Evolutionary conservation across 2,797 vertebrate species (phyloP), one percentile per base, ranked within the genome.

Genomic region (Pseudomugil tenellus): DNA sequence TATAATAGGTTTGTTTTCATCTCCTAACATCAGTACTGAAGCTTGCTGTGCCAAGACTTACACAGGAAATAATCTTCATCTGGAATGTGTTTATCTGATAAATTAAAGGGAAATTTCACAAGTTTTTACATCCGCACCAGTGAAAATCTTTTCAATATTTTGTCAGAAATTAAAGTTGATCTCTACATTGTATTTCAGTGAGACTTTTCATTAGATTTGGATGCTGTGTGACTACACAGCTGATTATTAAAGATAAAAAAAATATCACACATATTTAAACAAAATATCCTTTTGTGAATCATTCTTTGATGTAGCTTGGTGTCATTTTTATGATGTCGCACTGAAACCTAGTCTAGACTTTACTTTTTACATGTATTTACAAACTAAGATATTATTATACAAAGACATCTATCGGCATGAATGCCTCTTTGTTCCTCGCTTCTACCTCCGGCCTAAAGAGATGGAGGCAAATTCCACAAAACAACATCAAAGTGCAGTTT

Each of bases 401-500:
- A 19, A 16, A 34, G 5, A 1, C n/a, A 16, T 58, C 14, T 16
- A 32, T 21, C 1, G 26, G 19, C 25, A 49, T 60, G 17, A 75
- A 67, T 31, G 51, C 34, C 25, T 49, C 57, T 63, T 67, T 68
- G 41, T 64, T 17, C 48, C 28, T 16, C 29, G 17, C 25, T 28
- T 55, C 53, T 58, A 12, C 37, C 17, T 0, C 13, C 25, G 10
- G 61, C 37, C 37, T 41, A 43, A 0, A 55, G 13, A 55, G 16
- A 65, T 0, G 6, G n/a, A 28, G 37, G 63, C 14, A 55, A 41
- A 43, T 17, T 43, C 19, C 41, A 43, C 41, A 43, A 19, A 64
- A 60, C 52, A 13, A 14, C 16, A 37, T 58, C 25, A 64, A 52
- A 46, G 16, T 19, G 21, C 13, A 2, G 16, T 29, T 59, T 55